Evolutionary conservation across 2,797 vertebrate species (phyloP).

Genomic region (Tinamus major): DNA sequence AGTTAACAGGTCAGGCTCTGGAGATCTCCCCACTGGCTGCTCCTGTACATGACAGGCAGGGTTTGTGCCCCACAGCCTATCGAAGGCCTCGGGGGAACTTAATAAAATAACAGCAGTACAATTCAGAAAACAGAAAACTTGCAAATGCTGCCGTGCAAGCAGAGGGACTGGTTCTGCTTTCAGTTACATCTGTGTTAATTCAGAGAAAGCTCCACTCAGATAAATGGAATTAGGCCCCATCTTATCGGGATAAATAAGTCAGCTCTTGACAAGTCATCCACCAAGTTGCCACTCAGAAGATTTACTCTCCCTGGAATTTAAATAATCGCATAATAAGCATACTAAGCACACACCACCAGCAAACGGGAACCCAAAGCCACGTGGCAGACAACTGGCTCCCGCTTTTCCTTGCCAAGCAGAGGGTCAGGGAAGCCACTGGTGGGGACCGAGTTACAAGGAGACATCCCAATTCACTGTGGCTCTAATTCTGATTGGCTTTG

Average conservation of each 20-base stretch:
- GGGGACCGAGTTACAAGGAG: not conserved
- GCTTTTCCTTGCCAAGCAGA: not conserved
- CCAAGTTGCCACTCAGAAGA: constrained; percentile 4
- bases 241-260: constrained; percentile 17
- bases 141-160: not conserved
- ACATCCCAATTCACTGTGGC: not conserved
- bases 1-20: not conserved
- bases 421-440: not conserved
- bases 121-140: not conserved
- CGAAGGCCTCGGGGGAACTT: not conserved
- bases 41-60: not conserved
- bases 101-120: not conserved
- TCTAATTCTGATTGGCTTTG: not conserved
- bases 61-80: not conserved
- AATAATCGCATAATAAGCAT: constrained; percentile 23
- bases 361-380: not conserved
- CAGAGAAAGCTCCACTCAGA: not conserved
- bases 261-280: constrained; percentile 45
- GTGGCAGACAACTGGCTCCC: not conserved
- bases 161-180: not conserved
- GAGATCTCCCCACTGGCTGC: not conserved
- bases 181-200: not conserved
- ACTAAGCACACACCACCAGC: not conserved
- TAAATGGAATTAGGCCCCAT: not conserved
- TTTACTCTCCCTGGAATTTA: constrained; percentile 32